Conservation (phyloP, 2,113 vertebrate genomes). For the Thamnaconus septentrionalis region DNA sequence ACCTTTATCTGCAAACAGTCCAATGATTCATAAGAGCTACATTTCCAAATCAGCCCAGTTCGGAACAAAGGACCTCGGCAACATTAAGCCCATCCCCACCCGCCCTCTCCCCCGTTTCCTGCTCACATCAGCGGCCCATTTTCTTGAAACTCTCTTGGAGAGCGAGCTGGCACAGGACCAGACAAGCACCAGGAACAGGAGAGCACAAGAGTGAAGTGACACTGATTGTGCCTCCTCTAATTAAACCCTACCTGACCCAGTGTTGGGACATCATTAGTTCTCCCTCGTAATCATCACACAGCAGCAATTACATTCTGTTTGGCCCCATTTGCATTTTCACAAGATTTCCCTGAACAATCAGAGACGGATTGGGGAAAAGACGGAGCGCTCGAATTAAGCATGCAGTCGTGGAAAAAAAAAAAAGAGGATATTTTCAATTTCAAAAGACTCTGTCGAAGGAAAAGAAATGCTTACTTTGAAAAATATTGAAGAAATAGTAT, state of each 20-base stretch:
- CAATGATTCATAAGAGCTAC: slow-evolving; percentile 37
- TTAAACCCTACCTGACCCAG: slow-evolving; percentile 96
- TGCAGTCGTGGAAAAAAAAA: slow-evolving; percentile 14
- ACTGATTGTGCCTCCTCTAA: slow-evolving; percentile 95
- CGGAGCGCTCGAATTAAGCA: slow-evolving; percentile 42
- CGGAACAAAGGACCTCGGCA: slow-evolving; percentile 61
- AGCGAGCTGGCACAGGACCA: slow-evolving; percentile 85
- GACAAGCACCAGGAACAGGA: slow-evolving; percentile 69
- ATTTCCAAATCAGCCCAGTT: slow-evolving; percentile 61
- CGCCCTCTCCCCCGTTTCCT: slow-evolving; percentile 55
- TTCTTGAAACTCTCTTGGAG: slow-evolving; percentile 81
- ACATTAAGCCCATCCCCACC: slow-evolving; percentile 68
- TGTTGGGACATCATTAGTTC: slow-evolving; percentile 97
- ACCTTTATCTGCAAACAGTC: slow-evolving; percentile 52
- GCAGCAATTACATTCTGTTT: slow-evolving; percentile 92
- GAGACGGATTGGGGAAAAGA: slow-evolving; percentile 50
- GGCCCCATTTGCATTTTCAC: slow-evolving; percentile 84
- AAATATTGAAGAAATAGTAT: slow-evolving; percentile 30
- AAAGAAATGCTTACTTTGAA: slow-evolving; percentile 8
- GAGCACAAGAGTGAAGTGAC: slow-evolving; percentile 83
- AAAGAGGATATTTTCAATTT: slow-evolving; percentile 29
- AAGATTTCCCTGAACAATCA: slow-evolving; percentile 78
- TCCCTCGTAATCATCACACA: slow-evolving; percentile 88
- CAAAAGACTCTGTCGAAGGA: slow-evolving; percentile 15
- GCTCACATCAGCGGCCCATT: slow-evolving; percentile 82